Evolutionary conservation across 2,113 vertebrate genomes (phyloP).

Genomic region (Ibidorhyncha struthersii): DNA sequence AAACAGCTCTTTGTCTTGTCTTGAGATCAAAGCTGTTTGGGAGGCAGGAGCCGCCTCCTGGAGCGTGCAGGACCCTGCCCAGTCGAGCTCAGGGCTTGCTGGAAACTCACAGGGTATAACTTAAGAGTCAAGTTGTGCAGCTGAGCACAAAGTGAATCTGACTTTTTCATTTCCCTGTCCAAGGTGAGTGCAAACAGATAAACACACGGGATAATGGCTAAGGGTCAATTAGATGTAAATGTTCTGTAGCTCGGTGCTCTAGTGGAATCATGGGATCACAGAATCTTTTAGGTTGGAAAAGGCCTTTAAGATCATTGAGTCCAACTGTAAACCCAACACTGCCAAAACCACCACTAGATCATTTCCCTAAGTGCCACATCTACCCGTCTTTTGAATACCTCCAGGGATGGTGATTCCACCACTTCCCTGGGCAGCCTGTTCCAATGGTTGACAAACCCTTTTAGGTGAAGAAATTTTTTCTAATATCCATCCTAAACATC

Average conservation of each 20-base stretch:
- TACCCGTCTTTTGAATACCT: neutral
- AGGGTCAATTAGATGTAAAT: neutral
- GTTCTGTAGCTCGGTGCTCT: neutral
- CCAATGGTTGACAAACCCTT: neutral
- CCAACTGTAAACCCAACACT: neutral
- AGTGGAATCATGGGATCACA: neutral
- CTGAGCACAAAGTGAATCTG: neutral
- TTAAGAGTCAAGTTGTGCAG: neutral
- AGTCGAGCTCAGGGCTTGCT: neutral
- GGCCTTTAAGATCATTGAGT: neutral
- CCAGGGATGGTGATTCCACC: neutral
- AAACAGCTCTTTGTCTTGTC: neutral
- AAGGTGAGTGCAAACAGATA: neutral
- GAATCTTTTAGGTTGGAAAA: neutral
- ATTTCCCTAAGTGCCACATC: neutral
- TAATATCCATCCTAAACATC: neutral
- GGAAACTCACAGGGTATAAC: neutral
- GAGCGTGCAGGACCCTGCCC: neutral
- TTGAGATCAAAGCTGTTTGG: conserved; percentile 10
- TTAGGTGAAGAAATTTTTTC: neutral
- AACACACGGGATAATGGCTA: neutral
- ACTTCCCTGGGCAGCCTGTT: neutral
- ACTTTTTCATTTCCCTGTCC: neutral
- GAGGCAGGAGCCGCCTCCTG: fast-evolving
- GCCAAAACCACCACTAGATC: neutral